Base-by-base conservation (phyloP, 1,140 invertebrate genomes). In the Drosophila tsacasi region DNA sequence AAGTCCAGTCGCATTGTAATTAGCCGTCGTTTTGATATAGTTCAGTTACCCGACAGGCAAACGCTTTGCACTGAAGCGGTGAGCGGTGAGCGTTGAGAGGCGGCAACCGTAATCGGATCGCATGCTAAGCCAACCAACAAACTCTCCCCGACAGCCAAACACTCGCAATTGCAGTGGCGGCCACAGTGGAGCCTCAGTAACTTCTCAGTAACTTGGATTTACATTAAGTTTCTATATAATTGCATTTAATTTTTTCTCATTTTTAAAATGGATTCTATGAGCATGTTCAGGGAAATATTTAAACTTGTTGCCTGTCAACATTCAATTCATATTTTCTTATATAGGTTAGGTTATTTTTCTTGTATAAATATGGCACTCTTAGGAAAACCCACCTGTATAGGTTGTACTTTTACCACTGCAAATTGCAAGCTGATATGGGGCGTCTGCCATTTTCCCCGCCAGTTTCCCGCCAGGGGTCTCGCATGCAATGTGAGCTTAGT, bases 71-170 rank as follows among this genome's bases (percentile, higher is more conserved):
- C 64, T 81, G 81, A 50, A 83, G 64, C 83, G 83, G 60, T 55
- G 61, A 64, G 61, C 61, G 63, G 60, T 55, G 61, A 64, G 61
- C 61, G 63, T 66, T 66, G 19, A 35, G 23, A 68, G 63, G 71
- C 40, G 64, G 55, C 74, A 81, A 63, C 55, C 77, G 84, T 84
- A 89, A 89, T 84, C 85, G 81, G 84, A 89, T 89, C 84, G 84
- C 85, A 89, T 89, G 84, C 78, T 81, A 89, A 84, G 63, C 65
- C 73, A 64, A 75, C 77, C 69, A 66, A 58, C 66, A 69, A 67
- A 78, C 50, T 40, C 35, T 49, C 37, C 23, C 65, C 59, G 60
- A 57, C 54, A 39, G 15, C 23, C 59, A 46, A 37, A 9, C 35
- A 40, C 8, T n/a, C 5, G 46, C 17, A 23, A 69, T 27, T 19